These are phyloP conservation scores for Trichogramma dendrolimi DNA, from an alignment of 2,888 invertebrate species.

Conservation along the genomic window DNA sequence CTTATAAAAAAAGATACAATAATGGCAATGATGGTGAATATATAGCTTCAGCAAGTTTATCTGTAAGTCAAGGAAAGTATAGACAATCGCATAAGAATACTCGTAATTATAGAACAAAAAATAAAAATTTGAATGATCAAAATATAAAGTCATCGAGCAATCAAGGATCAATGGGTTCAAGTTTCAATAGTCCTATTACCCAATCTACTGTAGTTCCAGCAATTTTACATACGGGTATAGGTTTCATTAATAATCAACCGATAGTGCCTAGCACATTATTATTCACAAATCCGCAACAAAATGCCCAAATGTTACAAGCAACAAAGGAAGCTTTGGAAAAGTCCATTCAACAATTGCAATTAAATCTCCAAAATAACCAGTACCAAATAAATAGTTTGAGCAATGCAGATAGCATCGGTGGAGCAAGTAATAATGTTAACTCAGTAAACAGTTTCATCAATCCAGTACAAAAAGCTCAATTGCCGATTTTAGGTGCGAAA, in stretches of 20 bases:
- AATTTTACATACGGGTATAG: slow-evolving; percentile 36
- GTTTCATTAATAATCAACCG: slow-evolving; percentile 32
- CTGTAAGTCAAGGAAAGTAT: slow-evolving; percentile 35
- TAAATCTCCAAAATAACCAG: slow-evolving; percentile 37
- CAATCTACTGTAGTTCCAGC: slow-evolving; percentile 40
- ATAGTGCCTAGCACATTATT: slow-evolving; percentile 28
- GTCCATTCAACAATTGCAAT: slow-evolving; percentile 40
- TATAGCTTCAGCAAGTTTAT: slow-evolving; percentile 40
- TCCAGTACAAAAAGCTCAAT: slow-evolving; percentile 37
- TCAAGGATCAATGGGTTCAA: slow-evolving; percentile 28
- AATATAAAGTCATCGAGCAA: slow-evolving; percentile 31
- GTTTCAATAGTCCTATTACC: slow-evolving; percentile 20
- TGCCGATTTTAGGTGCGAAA: slow-evolving; percentile 43
- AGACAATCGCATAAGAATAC: neutral
- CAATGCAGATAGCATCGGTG: slow-evolving; percentile 37
- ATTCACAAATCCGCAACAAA: slow-evolving; percentile 30
- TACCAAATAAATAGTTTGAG: slow-evolving; percentile 28
- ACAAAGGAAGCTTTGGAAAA: slow-evolving; percentile 39
- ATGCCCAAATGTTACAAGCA: slow-evolving; percentile 36
- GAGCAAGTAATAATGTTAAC: slow-evolving; percentile 38
- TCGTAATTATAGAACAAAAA: neutral
- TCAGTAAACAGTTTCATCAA: slow-evolving; percentile 23
- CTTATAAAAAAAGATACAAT: slow-evolving; percentile 25
- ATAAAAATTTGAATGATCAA: slow-evolving; percentile 19
- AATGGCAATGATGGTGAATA: slow-evolving; percentile 33